A percentile compares a stretch with the other conserved stretches of the same genome.
These are phyloP conservation scores for Dichetophora obliterata DNA, from an alignment of 2,888 invertebrate species.

Conservation along the genomic window DNA sequence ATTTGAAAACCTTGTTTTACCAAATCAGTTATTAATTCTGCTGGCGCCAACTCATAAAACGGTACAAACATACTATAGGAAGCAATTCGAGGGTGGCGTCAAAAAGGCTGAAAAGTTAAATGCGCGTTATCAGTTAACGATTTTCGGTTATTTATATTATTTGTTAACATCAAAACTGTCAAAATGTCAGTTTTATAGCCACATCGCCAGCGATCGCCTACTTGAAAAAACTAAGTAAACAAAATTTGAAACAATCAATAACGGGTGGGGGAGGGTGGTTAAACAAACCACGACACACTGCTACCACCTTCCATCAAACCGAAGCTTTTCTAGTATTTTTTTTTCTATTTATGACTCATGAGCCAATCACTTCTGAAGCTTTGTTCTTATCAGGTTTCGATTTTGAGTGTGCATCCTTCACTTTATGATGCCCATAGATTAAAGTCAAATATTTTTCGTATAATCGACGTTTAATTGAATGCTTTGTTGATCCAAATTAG, in stretches of 20 bases:
- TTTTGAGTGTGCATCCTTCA: constrained; percentile 14
- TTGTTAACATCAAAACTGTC: constrained; percentile 35
- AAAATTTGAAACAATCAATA: constrained; percentile 30
- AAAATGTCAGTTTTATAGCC: constrained; percentile 30
- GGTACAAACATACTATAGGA: background rate
- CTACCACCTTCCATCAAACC: background rate
- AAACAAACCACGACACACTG: background rate
- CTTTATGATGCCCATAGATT: constrained; percentile 12
- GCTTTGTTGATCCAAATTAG: background rate
- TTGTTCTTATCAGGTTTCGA: constrained; percentile 15
- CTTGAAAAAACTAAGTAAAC: constrained; percentile 13
- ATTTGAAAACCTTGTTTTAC: background rate
- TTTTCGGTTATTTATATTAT: constrained; percentile 22
- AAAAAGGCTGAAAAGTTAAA: constrained; percentile 6
- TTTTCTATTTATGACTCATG: constrained; percentile 15
- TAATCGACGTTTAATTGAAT: constrained; percentile 17
- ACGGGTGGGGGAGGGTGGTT: background rate
- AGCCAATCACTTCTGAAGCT: background rate
- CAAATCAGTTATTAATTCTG: constrained; percentile 1
- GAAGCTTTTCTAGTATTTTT: background rate
- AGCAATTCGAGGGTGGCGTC: background rate
- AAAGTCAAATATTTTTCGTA: constrained; percentile 9
- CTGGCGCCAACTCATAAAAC: constrained; percentile 26
- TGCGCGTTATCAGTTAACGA: constrained; percentile 7
- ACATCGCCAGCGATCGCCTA: constrained; percentile 27